Base-by-base conservation (phyloP, 2,888 invertebrate species). In the Seira musarum region DNA sequence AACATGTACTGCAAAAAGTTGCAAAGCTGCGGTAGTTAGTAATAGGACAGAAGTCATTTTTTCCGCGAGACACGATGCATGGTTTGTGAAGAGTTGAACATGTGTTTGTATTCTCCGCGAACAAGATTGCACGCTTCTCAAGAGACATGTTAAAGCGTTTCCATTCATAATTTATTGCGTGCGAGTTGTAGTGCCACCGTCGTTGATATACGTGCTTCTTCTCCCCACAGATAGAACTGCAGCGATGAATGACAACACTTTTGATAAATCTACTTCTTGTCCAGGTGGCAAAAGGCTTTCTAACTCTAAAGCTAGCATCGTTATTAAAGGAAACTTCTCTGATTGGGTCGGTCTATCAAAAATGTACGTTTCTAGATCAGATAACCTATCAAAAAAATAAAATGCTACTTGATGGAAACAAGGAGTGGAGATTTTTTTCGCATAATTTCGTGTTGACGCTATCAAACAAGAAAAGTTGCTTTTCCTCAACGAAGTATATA, bases 381-480 rank as follows among this genome's bases (percentile, higher is more conserved):
- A n/a, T n/a, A n/a, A n/a, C n/a, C n/a, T n/a, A n/a, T n/a, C n/a
- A n/a, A n/a, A n/a, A n/a, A n/a, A n/a, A n/a, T n/a, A n/a, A n/a
- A n/a, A n/a, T n/a, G n/a, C n/a, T n/a, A n/a, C n/a, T n/a, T n/a
- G n/a, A n/a, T n/a, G n/a, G n/a, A n/a, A n/a, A n/a, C n/a, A n/a
- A n/a, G n/a, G n/a, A n/a, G n/a, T n/a, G n/a, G n/a, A n/a, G n/a
- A n/a, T n/a, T n/a, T n/a, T n/a, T n/a, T n/a, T n/a, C n/a, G n/a
- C n/a, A 40, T 40, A 40, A 40, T 40, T 40, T 40, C 40, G 13
- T 40, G 40, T 40, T 13, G 13, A 13, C 40, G 13, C 40, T 13
- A 40, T 40, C 63, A 61, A 63, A 72, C 63, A 63, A 72, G 72
- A 63, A 72, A 72, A 30, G 72, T 40, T 61, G 15, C n/a, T 17